A percentile compares a stretch with the other conserved stretches of the same genome.
Conservation (phyloP, 1,140 invertebrate species). For the Psix sp. region DNA sequence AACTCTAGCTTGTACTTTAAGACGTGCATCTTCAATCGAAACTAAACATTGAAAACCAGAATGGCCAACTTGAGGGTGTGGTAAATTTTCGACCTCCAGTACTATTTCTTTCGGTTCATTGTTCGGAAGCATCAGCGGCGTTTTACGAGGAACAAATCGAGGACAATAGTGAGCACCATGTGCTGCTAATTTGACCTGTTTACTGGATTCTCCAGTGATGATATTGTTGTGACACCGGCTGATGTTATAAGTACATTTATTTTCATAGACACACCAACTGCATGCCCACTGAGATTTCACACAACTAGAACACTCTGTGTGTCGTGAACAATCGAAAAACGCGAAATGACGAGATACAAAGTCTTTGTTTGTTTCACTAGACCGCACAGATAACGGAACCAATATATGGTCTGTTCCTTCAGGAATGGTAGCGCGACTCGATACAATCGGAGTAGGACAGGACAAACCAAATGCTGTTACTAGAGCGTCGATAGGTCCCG, state of each 20-base stretch:
- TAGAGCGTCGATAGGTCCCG: slow-evolving; percentile 90
- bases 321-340: slow-evolving; percentile 94
- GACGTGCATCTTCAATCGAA: slow-evolving; percentile 92
- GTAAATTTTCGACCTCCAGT: slow-evolving; percentile 92
- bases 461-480: slow-evolving; percentile 88
- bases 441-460: slow-evolving; percentile 89
- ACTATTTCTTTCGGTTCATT: slow-evolving; percentile 92
- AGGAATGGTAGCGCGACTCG: slow-evolving; percentile 87
- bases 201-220: slow-evolving; percentile 89
- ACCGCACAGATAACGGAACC: slow-evolving; percentile 94
- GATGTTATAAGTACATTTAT: slow-evolving; percentile 93
- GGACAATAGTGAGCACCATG: slow-evolving; percentile 89
- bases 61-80: slow-evolving; percentile 89
- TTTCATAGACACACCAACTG: slow-evolving; percentile 97
- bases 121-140: slow-evolving; percentile 87
- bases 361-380: slow-evolving; percentile 95
- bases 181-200: slow-evolving; percentile 83
- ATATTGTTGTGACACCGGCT: slow-evolving; percentile 86
- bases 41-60: slow-evolving; percentile 94
- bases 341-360: slow-evolving; percentile 96
- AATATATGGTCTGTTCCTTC: slow-evolving; percentile 90
- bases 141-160: slow-evolving; percentile 82
- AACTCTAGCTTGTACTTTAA: slow-evolving; percentile 90
- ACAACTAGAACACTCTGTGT: slow-evolving; percentile 90
- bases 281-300: slow-evolving; percentile 93